Conservation (phyloP, 2,113 vertebrate species). For the Carassius carassius region DNA sequence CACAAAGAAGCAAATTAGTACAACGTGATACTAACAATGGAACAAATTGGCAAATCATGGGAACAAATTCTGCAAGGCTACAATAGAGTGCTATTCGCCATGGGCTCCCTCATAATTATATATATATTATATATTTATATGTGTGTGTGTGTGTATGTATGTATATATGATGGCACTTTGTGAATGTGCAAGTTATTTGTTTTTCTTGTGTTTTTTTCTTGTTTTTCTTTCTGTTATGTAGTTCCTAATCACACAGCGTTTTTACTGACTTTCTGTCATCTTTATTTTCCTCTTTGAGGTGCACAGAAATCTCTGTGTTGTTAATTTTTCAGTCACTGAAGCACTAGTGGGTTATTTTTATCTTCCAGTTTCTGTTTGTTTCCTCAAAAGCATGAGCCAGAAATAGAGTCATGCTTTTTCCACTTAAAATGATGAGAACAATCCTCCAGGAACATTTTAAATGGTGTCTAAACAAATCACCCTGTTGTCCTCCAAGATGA, state of each 20-base stretch:
- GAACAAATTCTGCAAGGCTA: no score
- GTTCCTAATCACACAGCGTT: conserved; percentile 25
- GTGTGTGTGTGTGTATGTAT: no score
- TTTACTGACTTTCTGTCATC: conserved; percentile 18
- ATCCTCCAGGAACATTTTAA: conserved; percentile 2
- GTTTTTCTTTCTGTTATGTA: no score
- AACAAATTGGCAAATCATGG: no score
- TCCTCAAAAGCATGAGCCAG: conserved; percentile 41
- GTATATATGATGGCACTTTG: no score
- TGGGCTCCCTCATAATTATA: no score
- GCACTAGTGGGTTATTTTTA: conserved; percentile 53
- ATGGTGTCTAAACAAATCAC: not conserved
- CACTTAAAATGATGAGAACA: conserved; percentile 26
- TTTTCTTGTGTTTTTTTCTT: no score
- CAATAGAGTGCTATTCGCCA: no score
- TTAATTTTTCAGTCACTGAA: conserved; percentile 66
- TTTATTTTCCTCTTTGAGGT: not conserved
- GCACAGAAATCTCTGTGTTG: not conserved
- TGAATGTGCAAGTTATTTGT: no score
- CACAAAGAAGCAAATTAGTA: no score
- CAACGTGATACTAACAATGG: no score
- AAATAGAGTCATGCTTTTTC: conserved; percentile 44
- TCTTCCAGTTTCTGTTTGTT: conserved; percentile 45
- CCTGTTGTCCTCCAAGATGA: conserved; percentile 17
- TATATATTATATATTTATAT: no score